A percentile compares a stretch with the other conserved stretches of the same genome.
Conservation (phyloP, 2,113 vertebrate species). For the Pelecanus crispus region DNA sequence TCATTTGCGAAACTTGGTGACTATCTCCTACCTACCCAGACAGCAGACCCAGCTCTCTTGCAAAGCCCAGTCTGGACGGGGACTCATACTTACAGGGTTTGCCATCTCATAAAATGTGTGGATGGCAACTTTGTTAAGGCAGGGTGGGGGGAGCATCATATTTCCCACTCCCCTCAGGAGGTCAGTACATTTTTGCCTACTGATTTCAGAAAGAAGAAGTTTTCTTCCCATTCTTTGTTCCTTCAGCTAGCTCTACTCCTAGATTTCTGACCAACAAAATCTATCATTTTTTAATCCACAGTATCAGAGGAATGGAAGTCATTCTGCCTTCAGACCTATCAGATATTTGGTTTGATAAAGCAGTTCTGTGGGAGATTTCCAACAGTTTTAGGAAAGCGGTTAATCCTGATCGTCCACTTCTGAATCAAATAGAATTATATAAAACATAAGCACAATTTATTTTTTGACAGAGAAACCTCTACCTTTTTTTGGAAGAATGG, state of each 20-base stretch:
- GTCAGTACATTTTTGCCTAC: background rate
- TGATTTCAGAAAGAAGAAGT: background rate
- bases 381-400: background rate
- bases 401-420: background rate
- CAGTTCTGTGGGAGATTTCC: background rate
- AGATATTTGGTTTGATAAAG: background rate
- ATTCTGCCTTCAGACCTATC: background rate
- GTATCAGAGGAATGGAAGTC: background rate
- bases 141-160: fast-evolving
- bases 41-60: background rate
- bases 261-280: background rate
- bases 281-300: background rate
- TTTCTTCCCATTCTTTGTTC: background rate
- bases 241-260: background rate
- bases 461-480: background rate
- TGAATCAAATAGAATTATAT: background rate
- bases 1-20: background rate
- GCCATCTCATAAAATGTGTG: background rate
- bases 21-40: background rate
- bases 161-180: background rate
- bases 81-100: background rate
- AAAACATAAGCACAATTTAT: background rate
- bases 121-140: background rate
- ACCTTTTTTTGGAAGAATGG: background rate
- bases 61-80: background rate